Conservation (phyloP, 1,140 invertebrate species). For the Drosophila carrolli region DNA sequence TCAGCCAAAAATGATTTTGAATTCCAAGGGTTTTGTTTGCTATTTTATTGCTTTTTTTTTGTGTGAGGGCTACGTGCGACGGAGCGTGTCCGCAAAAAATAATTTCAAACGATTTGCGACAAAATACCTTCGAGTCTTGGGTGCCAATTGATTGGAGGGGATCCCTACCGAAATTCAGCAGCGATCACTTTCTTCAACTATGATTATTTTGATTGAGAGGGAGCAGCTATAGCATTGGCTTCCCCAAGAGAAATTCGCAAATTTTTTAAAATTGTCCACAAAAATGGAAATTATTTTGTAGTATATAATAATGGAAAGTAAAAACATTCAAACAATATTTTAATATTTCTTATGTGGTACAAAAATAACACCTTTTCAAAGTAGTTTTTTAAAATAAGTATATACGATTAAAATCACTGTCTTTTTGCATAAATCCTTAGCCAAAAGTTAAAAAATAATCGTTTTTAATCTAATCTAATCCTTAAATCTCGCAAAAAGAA, state of each 20-base stretch:
- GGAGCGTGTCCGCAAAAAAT: slow-evolving; percentile 57
- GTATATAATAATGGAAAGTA: too few relatives aligned
- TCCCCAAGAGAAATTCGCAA: not conserved
- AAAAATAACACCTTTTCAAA: too few relatives aligned
- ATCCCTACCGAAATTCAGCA: not conserved
- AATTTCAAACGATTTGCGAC: slow-evolving; percentile 28
- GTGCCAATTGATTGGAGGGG: slow-evolving; percentile 16
- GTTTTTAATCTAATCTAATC: slow-evolving; percentile 30
- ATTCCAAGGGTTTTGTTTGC: slow-evolving; percentile 59
- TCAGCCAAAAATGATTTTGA: slow-evolving; percentile 15
- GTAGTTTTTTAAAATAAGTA: too few relatives aligned
- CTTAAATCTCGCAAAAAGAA: not conserved
- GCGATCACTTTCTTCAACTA: slow-evolving; percentile 31
- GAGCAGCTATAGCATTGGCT: not conserved
- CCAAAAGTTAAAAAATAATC: not conserved
- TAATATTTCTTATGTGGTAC: too few relatives aligned
- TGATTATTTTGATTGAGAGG: slow-evolving; percentile 20
- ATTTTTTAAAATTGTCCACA: not conserved
- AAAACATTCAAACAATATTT: too few relatives aligned
- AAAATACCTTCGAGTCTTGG: slow-evolving; percentile 15
- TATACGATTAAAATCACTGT: too few relatives aligned
- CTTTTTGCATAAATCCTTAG: too few relatives aligned
- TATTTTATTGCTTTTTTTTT: slow-evolving; percentile 3
- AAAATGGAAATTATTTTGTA: not conserved
- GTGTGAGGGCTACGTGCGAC: slow-evolving; percentile 48